Evolutionary conservation across 2,797 vertebrate genomes (phyloP).

Genomic region (Smutsia temminckii): DNA sequence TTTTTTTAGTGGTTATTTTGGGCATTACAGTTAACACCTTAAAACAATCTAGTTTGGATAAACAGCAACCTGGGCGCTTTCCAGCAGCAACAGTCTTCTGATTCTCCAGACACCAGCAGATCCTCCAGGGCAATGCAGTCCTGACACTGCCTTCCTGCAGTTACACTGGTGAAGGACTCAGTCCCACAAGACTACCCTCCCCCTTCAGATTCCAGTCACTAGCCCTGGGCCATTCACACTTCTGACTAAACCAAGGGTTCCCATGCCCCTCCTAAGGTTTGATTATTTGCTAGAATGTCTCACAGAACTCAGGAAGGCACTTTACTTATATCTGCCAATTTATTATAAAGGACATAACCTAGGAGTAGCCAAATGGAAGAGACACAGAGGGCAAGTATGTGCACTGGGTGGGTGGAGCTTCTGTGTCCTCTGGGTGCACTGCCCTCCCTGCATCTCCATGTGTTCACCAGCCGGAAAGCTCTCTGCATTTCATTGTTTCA

Average conservation of each 20-base stretch:
- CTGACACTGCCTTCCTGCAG: not conserved
- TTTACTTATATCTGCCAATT: not conserved
- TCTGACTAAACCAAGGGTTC: not conserved
- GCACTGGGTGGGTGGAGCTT: not conserved
- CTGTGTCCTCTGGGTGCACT: not conserved
- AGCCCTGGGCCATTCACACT: not conserved
- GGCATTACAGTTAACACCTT: not conserved
- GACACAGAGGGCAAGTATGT: not conserved
- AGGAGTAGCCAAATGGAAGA: not conserved
- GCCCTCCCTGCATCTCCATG: not conserved
- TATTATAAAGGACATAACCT: not conserved
- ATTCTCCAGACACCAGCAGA: not conserved
- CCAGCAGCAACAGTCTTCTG: not conserved
- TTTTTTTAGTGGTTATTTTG: not conserved
- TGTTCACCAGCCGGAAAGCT: not conserved
- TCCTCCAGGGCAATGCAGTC: not conserved
- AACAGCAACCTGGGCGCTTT: not conserved
- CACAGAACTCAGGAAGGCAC: not conserved
- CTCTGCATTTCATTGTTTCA: not conserved
- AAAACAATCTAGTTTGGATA: not conserved
- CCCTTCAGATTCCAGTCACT: not conserved
- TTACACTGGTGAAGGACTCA: not conserved
- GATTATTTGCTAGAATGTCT: not conserved
- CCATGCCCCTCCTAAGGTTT: not conserved
- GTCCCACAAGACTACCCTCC: not conserved